Conservation (phyloP, 2,113 vertebrate genomes). For the Stomatorhinus ivindoensis region DNA sequence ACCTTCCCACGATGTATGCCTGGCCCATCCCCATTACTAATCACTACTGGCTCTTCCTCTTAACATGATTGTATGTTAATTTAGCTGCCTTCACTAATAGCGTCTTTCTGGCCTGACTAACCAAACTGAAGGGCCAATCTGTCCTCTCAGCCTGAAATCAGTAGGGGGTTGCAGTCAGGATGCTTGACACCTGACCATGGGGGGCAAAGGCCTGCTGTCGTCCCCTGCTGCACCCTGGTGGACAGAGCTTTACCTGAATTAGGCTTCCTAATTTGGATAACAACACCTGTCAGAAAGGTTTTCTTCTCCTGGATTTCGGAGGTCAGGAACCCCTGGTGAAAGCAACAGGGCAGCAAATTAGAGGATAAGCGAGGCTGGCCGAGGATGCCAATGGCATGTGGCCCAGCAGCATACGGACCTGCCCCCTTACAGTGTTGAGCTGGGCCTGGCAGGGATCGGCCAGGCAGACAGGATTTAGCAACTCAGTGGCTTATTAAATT, state of each 20-base stretch:
- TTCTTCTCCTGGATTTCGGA: constrained; percentile 32
- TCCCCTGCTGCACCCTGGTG: constrained; percentile 35
- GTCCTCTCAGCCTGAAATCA: not conserved
- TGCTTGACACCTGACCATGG: not conserved
- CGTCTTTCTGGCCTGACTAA: not conserved
- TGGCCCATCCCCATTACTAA: constrained; percentile 12
- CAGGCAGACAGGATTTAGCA: constrained; percentile 46
- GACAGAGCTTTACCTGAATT: constrained; percentile 55
- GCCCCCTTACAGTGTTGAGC: constrained; percentile 22
- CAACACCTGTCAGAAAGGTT: constrained; percentile 55
- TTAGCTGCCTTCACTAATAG: not conserved
- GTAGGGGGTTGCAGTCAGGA: not conserved
- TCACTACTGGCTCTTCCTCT: not conserved
- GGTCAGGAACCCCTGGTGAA: constrained; percentile 29
- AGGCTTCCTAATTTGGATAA: constrained; percentile 48
- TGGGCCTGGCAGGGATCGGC: constrained; percentile 43
- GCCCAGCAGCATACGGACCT: not conserved
- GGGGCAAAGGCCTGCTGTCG: constrained; percentile 43
- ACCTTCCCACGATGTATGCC: constrained; percentile 20
- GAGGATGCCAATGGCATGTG: not conserved
- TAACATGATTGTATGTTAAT: constrained; percentile 6
- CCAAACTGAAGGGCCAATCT: constrained; percentile 6
- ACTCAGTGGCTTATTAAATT: constrained; percentile 51
- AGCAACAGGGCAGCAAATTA: constrained; percentile 38
- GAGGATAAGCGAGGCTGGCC: constrained; percentile 22